Evolutionary conservation across 2,797 vertebrate species (phyloP).

Genomic region (Scleropages formosus): DNA sequence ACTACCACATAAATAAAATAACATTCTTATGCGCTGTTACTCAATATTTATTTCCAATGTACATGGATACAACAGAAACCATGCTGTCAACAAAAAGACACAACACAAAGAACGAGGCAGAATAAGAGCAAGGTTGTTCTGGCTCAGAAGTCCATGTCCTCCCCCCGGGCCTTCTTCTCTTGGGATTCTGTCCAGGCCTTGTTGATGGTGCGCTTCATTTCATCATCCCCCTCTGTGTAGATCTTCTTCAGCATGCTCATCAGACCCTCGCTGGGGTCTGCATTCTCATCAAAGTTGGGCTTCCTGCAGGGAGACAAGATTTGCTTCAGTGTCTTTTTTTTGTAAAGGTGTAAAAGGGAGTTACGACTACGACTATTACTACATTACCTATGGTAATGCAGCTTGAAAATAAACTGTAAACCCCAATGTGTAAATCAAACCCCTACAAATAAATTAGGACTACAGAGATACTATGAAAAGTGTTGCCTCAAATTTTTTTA

Average conservation of each 20-base stretch:
- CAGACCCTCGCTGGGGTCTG: conserved; percentile 88
- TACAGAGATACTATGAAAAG: no score
- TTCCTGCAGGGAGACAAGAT: conserved; percentile 54
- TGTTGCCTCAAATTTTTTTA: no score
- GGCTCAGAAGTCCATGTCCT: conserved; percentile 80
- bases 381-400: background rate
- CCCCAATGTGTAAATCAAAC: no score
- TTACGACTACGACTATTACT: no score
- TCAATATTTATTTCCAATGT: background rate
- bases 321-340: background rate
- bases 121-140: background rate
- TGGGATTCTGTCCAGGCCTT: conserved; percentile 96
- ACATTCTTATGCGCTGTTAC: background rate
- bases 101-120: background rate
- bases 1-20: no score
- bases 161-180: conserved; percentile 87
- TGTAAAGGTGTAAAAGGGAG: background rate
- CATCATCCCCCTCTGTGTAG: conserved; percentile 94
- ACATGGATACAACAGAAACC: background rate
- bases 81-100: background rate
- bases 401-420: no score
- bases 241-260: conserved; percentile 97
- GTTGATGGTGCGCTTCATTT: conserved; percentile 97
- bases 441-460: no score
- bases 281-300: conserved; percentile 65